These are phyloP conservation scores for Eudasyphora cyanicolor DNA, from an alignment of 2,888 invertebrate species.

Conservation along the genomic window DNA sequence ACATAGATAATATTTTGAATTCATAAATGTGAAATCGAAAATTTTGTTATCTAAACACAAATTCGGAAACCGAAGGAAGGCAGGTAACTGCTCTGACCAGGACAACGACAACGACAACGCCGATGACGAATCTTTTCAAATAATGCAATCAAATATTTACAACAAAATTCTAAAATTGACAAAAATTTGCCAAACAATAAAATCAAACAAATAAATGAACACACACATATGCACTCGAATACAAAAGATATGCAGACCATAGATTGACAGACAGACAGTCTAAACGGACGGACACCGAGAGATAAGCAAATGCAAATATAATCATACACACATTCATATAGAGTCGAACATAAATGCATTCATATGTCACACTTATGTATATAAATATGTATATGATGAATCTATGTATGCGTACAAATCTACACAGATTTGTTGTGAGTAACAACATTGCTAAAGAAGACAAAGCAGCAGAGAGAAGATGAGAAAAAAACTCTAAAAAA, in stretches of 20 bases:
- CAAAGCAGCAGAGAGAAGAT: not conserved
- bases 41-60: not conserved
- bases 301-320: conserved; percentile 41
- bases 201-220: conserved; percentile 50
- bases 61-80: not conserved
- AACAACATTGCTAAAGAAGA: conserved; percentile 3
- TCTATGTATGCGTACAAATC: not conserved
- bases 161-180: conserved; percentile 54
- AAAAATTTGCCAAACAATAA: conserved; percentile 46
- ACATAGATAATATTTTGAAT: not conserved
- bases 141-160: conserved; percentile 66
- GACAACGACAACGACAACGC: not conserved
- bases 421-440: conserved; percentile 13
- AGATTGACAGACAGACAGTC: not conserved
- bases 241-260: not conserved
- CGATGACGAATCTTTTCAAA: conserved; percentile 44
- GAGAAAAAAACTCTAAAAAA: conserved; percentile 32
- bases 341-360: not conserved
- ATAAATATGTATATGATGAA: conserved; percentile 43
- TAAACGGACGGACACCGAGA: not conserved
- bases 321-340: too few relatives aligned
- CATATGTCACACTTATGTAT: not conserved
- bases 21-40: not conserved
- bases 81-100: too few relatives aligned
- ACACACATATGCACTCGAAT: conserved; percentile 4